Evolutionary conservation across 1,140 invertebrate species (phyloP), one percentile per base, ranked within the genome.

Genomic region (Probaryconus sp.): DNA sequence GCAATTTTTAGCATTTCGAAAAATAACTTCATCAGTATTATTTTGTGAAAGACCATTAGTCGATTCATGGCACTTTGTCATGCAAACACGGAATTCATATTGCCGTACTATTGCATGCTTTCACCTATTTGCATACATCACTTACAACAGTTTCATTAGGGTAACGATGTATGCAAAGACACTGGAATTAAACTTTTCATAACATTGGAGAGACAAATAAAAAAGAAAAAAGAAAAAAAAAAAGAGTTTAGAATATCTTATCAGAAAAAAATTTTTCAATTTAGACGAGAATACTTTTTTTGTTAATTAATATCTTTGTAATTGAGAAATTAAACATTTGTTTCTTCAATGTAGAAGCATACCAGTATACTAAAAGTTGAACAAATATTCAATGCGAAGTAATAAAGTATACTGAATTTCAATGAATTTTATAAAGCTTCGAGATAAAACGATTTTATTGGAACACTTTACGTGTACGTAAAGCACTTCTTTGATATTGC

Each of bases 401-500:
- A 42, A 60, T 72, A 47, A 47, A 20, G 67, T 61, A 31, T 26
- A 33, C 21, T 60, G 63, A 38, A 72, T 67, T 72, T 68, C 17
- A 58, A 63, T 67, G 53, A 72, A 72, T 74, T 61, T 65, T 64
- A 67, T 76, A 72, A 63, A 55, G 60, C 53, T 76, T 68, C 61
- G 63, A 76, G 40, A 61, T 71, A 67, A 68, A 70, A 24, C 31
- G 26, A 20, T 58, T 65, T 38, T 60, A 67, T 67, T 35, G 43
- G 9, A 31, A 17, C 50, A 45, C 9, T 70, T 70, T 50, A 47
- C 35, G 17, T 76, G 56, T 50, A 33, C 13, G 35, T 63, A 53
- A 71, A 67, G 60, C 55, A 67, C 31, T 73, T 70, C 30, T 68
- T 58, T 53, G 48, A 56, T 70, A 50, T 88, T 87, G 45, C 87